Evolutionary conservation across 2,113 vertebrate genomes (phyloP).

Genomic region (Paramormyrops kingsleyae): DNA sequence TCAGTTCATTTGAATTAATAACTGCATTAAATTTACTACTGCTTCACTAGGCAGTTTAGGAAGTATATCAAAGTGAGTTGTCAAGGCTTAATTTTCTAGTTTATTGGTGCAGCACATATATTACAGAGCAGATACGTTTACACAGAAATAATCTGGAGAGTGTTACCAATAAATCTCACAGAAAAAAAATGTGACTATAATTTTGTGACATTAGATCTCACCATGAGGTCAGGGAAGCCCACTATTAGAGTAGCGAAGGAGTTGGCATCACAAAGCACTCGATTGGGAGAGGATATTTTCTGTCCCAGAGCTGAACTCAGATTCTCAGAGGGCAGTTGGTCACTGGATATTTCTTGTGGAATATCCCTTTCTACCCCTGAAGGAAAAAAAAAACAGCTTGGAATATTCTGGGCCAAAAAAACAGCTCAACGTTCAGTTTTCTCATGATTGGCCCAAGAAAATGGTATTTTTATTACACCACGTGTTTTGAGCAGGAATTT

Average conservation of each 20-base stretch:
- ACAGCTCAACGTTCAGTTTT: neutral
- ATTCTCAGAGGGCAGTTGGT: constrained; percentile 83
- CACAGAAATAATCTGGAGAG: neutral
- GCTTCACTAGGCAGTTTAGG: neutral
- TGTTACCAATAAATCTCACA: neutral
- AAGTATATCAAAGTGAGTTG: neutral
- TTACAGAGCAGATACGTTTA: neutral
- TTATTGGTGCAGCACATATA: neutral
- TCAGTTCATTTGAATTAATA: neutral
- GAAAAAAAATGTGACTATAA: neutral
- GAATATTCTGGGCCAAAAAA: neutral
- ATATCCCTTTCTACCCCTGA: constrained; percentile 54
- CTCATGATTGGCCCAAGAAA: neutral
- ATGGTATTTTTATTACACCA: neutral
- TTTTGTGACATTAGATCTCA: constrained; percentile 46
- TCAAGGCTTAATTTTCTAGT: neutral
- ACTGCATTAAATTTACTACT: neutral
- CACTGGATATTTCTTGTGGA: constrained; percentile 74
- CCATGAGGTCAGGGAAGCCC: constrained; percentile 93
- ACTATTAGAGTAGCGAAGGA: constrained; percentile 75
- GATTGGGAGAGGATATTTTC: constrained; percentile 87
- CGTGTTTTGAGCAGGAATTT: neutral
- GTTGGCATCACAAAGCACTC: constrained; percentile 71
- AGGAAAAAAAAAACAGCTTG: neutral
- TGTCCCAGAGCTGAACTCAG: constrained; percentile 82